Conservation (phyloP, 2,113 vertebrate genomes). For the Dromiciops gliroides region DNA sequence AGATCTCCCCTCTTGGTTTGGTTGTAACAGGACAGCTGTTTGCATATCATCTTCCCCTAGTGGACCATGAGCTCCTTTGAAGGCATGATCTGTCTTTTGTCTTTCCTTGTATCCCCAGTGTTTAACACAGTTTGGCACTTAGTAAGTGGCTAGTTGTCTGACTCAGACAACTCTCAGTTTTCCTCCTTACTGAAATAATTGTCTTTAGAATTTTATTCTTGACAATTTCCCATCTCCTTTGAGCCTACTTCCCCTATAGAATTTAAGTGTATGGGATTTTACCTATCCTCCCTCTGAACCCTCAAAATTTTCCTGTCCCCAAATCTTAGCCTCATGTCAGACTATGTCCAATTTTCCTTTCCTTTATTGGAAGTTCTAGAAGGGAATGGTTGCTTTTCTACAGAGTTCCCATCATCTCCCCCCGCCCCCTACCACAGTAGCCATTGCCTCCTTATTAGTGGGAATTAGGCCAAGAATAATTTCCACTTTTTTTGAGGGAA, state of each 20-base stretch:
- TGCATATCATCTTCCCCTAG: neutral
- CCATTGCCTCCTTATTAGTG: neutral
- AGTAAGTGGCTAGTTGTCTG: neutral
- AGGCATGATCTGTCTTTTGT: neutral
- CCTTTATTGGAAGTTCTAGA: neutral
- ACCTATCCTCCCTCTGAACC: neutral
- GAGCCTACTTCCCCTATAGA: neutral
- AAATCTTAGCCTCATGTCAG: neutral
- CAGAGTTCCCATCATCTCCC: neutral
- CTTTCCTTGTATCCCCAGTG: neutral
- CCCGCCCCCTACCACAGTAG: neutral
- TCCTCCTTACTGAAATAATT: neutral
- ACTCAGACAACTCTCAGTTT: neutral
- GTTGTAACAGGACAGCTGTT: neutral
- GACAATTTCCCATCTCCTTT: neutral
- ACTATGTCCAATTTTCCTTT: neutral
- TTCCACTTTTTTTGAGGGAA: neutral
- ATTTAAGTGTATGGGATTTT: neutral
- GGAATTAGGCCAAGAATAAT: neutral
- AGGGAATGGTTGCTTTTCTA: neutral
- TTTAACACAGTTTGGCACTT: neutral
- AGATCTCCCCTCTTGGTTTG: neutral
- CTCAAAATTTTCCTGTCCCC: neutral
- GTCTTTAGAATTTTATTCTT: neutral
- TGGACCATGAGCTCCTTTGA: neutral